Evolutionary conservation across 2,797 vertebrate species (phyloP).

Genomic region (Otolemur crassicaudatus): DNA sequence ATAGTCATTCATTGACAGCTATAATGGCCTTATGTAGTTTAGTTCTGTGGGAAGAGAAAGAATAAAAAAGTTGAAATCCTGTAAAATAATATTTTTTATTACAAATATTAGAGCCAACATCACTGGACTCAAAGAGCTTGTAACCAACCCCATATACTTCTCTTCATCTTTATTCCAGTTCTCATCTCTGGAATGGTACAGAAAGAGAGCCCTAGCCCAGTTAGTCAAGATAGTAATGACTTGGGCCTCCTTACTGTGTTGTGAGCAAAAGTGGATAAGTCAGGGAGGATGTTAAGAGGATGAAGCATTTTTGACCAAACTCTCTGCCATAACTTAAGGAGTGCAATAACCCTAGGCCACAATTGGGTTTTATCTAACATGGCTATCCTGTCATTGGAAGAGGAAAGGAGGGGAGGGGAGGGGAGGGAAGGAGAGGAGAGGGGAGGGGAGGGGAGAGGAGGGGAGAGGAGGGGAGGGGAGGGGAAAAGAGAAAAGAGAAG

Average conservation of each 20-base stretch:
- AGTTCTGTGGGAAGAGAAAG: not conserved
- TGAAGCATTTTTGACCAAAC: not conserved
- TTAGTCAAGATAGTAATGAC: not conserved
- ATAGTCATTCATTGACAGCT: not conserved
- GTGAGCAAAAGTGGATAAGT: not conserved
- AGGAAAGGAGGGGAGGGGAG: not conserved
- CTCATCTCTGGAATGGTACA: not conserved
- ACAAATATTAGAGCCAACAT: not conserved
- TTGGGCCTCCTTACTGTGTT: not conserved
- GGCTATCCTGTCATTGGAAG: not conserved
- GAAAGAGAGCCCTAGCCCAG: not conserved
- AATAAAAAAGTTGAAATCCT: not conserved
- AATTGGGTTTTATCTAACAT: not conserved
- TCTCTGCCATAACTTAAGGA: not conserved
- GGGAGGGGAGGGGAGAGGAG: no score
- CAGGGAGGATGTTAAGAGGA: not conserved
- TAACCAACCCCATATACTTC: not conserved
- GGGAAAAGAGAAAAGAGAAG: accelerated
- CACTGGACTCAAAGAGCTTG: not conserved
- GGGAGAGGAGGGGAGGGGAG: not conserved
- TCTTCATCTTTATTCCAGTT: not conserved
- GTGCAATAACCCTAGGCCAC: not conserved
- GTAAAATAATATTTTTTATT: not conserved
- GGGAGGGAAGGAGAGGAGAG: not conserved
- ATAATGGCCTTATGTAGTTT: not conserved